Conservation (phyloP, 2,888 invertebrate species). For the Watsonalla cultraria region DNA sequence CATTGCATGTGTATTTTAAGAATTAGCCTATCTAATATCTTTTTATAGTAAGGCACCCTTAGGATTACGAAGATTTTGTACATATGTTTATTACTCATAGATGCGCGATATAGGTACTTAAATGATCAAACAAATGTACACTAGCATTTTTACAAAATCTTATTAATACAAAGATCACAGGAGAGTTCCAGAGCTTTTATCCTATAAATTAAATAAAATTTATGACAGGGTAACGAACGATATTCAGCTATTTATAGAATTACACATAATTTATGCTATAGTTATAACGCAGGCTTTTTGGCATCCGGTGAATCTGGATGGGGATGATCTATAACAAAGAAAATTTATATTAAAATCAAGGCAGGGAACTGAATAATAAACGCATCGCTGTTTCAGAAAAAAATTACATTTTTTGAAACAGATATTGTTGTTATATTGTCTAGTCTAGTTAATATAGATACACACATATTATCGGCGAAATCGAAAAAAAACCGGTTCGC, state of each 20-base stretch:
- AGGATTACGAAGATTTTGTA: background rate
- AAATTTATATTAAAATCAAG: conserved; percentile 11
- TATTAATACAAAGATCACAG: conserved; percentile 73
- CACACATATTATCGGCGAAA: no score
- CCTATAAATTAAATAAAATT: conserved; percentile 37
- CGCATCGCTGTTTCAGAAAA: no score
- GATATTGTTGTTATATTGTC: no score
- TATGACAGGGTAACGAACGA: conserved; percentile 58
- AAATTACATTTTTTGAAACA: no score
- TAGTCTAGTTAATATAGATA: no score
- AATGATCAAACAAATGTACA: conserved; percentile 21
- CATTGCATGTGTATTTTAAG: background rate
- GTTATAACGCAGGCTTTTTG: conserved; percentile 75
- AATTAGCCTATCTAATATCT: background rate
- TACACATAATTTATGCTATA: conserved; percentile 38
- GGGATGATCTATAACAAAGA: conserved; percentile 62
- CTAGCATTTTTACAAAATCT: conserved; percentile 48
- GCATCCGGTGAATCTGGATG: conserved; percentile 73
- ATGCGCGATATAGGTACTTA: background rate
- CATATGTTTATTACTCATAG: background rate
- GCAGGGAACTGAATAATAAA: conserved; percentile 12
- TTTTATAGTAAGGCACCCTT: background rate
- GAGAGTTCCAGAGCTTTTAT: conserved; percentile 73
- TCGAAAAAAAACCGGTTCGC: no score
- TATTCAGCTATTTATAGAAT: conserved; percentile 43